These are phyloP conservation scores for Tricholauxania praeusta DNA, from an alignment of 2,888 invertebrate species.

Conservation along the genomic window DNA sequence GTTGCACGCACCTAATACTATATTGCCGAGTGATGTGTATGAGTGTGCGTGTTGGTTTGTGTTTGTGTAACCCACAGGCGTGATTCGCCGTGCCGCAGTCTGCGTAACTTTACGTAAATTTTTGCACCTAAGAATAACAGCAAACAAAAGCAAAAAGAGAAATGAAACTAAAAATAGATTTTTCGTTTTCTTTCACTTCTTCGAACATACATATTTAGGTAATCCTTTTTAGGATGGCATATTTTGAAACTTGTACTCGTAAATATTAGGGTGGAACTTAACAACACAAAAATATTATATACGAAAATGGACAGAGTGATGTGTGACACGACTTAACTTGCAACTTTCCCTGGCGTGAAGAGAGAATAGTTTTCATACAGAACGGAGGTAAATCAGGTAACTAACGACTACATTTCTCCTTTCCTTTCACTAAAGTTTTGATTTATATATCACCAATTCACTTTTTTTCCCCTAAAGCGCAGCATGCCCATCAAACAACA, in stretches of 20 bases:
- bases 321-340: no score
- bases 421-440: no score
- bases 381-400: no score
- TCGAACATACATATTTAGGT: slow-evolving; percentile 10
- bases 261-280: slow-evolving; percentile 34
- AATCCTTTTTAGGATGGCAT: slow-evolving; percentile 43
- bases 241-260: slow-evolving; percentile 37
- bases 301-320: no score
- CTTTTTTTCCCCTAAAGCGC: no score
- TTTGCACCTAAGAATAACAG: slow-evolving; percentile 14
- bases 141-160: slow-evolving; percentile 4
- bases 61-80: slow-evolving; percentile 21
- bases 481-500: no score
- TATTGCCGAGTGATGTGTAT: background rate
- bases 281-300: background rate
- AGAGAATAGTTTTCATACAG: no score
- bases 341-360: no score
- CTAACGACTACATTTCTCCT: no score
- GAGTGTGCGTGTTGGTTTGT: slow-evolving; percentile 8
- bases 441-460: no score
- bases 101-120: background rate
- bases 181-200: background rate
- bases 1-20: slow-evolving; percentile 56
- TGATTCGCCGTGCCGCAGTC: slow-evolving; percentile 33
- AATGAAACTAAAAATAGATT: background rate